These are phyloP conservation scores for Drosophila percnosoma DNA, from an alignment of 2,888 invertebrate genomes.

Conservation along the genomic window DNA sequence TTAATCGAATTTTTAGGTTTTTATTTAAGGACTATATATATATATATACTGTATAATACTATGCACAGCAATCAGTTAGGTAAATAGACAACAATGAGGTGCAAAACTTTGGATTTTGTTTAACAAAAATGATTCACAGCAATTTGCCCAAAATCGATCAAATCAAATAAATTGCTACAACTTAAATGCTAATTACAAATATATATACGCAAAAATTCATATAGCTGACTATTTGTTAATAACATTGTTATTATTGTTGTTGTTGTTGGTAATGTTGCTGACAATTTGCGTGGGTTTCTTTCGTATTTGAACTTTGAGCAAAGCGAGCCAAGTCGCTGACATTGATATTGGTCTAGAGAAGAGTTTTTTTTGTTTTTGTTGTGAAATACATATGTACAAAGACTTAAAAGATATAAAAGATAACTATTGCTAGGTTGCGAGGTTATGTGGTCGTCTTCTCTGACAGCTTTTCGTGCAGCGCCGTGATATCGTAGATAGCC, in stretches of 20 bases:
- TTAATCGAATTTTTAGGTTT: conserved; percentile 17
- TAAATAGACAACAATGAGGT: conserved; percentile 50
- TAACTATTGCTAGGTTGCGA: conserved; percentile 48
- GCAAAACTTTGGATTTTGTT: conserved; percentile 54
- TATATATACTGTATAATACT: conserved; percentile 62
- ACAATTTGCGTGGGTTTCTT: conserved; percentile 55
- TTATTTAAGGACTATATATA: conserved; percentile 60
- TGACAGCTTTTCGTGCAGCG: conserved; percentile 88
- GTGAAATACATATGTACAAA: conserved; percentile 55
- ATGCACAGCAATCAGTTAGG: conserved; percentile 48
- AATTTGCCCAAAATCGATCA: conserved; percentile 44
- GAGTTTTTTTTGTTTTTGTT: conserved; percentile 33
- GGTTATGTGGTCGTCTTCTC: conserved; percentile 71
- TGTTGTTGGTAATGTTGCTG: conserved; percentile 25
- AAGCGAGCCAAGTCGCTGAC: conserved; percentile 59
- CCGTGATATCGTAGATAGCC: conserved; percentile 90
- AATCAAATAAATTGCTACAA: conserved; percentile 58
- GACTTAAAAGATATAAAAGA: conserved; percentile 53
- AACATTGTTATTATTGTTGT: conserved; percentile 18
- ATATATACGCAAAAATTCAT: conserved; percentile 43
- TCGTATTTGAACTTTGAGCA: conserved; percentile 17
- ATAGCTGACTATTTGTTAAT: conserved; percentile 55
- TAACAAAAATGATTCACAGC: conserved; percentile 49
- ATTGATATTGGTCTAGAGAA: conserved; percentile 49
- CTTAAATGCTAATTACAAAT: conserved; percentile 77